Evolutionary conservation across 2,888 invertebrate genomes (phyloP).

Genomic region (Scaeva pyrastri): DNA sequence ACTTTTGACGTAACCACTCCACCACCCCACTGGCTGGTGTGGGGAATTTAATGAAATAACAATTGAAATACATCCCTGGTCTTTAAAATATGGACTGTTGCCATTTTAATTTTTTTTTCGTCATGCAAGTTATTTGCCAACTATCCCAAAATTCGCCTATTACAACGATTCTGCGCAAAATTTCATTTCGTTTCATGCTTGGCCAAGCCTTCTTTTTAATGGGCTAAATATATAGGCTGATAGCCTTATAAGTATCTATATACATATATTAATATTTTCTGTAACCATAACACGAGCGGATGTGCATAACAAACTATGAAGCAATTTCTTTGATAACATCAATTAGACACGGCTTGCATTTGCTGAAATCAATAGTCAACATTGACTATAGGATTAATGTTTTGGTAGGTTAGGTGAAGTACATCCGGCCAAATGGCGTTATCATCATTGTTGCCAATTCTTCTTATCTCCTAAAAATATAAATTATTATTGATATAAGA

Average conservation of each 20-base stretch:
- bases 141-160: neutral
- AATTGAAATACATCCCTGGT: neutral
- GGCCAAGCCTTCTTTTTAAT: constrained; percentile 28
- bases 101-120: neutral
- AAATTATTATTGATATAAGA: neutral
- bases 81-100: constrained; percentile 1
- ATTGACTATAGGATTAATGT: neutral
- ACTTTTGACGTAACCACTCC: no score
- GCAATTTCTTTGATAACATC: neutral
- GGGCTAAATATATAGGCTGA: no score
- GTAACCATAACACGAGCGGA: neutral
- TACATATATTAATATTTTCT: no score
- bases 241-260: no score
- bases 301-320: neutral
- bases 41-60: no score
- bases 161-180: neutral
- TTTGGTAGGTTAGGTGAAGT: constrained; percentile 14
- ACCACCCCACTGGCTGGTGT: no score
- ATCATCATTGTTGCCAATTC: neutral
- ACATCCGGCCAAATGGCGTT: neutral
- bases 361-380: neutral
- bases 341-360: neutral
- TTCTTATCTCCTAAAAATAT: neutral
- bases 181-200: neutral
- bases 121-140: constrained; percentile 16